phyloP scores from a whole-genome alignment of 1,140 invertebrate species.

The Polypedilum pembai region DNA sequence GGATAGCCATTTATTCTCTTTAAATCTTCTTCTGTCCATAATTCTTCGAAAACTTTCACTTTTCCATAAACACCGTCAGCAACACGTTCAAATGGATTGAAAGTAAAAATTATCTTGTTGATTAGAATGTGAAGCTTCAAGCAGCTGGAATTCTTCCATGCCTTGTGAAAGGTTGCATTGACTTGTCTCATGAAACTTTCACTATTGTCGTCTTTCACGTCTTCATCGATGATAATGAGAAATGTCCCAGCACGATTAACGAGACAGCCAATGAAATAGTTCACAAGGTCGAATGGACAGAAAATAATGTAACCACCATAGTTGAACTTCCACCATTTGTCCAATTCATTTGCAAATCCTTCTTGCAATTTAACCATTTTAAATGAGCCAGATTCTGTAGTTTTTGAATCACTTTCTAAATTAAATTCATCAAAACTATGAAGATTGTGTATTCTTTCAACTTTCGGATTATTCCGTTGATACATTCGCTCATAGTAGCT shows the following conservation, averaged over 20 bases:
- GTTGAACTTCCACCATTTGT: not conserved
- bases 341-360: not conserved
- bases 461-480: not conserved
- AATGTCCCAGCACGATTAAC: not conserved
- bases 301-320: not conserved
- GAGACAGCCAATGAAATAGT: not conserved
- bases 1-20: slow-evolving; percentile 38
- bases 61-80: not conserved
- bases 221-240: not conserved
- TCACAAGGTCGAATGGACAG: not conserved
- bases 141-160: not conserved
- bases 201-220: not conserved
- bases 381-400: not conserved
- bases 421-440: not conserved
- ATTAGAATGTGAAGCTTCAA: slow-evolving; percentile 1
- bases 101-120: not conserved
- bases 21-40: slow-evolving; percentile 31
- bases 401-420: not conserved
- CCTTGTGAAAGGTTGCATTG: not conserved
- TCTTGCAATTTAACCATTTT: not conserved
- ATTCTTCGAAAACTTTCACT: not conserved
- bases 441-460: not conserved
- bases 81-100: not conserved
- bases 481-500: not conserved
- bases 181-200: not conserved